These are phyloP conservation scores for Linyphia triangularis DNA, from an alignment of 2,888 invertebrate species.

Conservation along the genomic window DNA sequence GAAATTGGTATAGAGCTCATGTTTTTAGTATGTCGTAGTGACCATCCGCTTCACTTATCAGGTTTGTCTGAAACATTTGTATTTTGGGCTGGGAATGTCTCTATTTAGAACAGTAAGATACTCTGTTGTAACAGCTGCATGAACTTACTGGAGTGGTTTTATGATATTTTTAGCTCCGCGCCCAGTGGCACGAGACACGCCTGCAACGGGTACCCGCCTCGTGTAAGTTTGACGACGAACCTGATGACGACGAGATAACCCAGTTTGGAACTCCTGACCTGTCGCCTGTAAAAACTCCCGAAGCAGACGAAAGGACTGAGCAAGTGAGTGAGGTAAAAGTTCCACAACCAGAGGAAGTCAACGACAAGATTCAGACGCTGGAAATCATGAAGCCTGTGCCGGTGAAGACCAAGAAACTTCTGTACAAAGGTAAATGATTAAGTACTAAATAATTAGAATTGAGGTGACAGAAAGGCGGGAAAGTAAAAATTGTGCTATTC, in stretches of 20 bases:
- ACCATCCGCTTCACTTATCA: no score
- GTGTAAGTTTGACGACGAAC: background rate
- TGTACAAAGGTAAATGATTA: constrained; percentile 3
- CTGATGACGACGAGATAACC: background rate
- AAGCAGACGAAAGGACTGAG: background rate
- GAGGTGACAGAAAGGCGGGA: no score
- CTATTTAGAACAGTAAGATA: no score
- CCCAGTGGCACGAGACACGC: background rate
- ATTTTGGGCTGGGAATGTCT: no score
- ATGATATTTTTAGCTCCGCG: background rate
- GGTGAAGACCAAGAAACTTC: background rate
- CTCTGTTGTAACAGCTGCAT: no score
- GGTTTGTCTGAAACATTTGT: no score
- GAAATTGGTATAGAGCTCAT: no score
- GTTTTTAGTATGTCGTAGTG: no score
- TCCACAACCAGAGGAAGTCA: background rate
- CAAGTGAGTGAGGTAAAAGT: background rate
- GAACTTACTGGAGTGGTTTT: no score
- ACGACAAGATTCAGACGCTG: background rate
- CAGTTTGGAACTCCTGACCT: no score
- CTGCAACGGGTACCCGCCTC: background rate
- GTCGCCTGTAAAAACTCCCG: background rate
- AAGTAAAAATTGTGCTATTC: no score
- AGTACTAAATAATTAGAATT: no score
- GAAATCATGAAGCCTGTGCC: background rate